Evolutionary conservation across 2,113 vertebrate species (phyloP), one percentile per base, ranked within the genome.

Genomic region (Synodontis membranacea): DNA sequence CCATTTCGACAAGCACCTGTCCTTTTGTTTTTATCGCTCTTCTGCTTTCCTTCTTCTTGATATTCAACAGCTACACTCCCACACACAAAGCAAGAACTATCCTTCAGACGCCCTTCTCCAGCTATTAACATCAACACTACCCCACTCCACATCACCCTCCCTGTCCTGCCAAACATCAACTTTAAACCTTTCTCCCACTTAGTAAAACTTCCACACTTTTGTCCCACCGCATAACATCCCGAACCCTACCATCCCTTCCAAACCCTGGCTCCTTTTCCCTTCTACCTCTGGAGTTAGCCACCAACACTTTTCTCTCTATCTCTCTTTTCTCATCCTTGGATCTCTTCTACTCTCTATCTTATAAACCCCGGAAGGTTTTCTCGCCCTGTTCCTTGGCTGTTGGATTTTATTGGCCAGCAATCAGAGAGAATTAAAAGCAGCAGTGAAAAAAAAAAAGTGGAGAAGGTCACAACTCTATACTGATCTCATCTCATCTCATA

Each of bases 41-140:
- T 25, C 21, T 58, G 34, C 50, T 56, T 34, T 81, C 6, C 21
- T 60, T 21, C 34, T 60, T 31, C 15, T n/a, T 42, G 52, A 81
- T 60, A 60, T 60, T 60, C 12, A 54, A 56, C 50, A 80, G 78
- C 78, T 58, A 19, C n/a, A 12, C 17, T 52, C 48, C 28, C 75
- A 79, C 75, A 79, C 75, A 79, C 75, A 79, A 79, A 7, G 48
- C 52, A 34, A 9, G 52, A 34, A 34, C 23, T 80, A 23, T 80
- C 48, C 34, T 56, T 56, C 17, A 80, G 78, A 56, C 6, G 17
- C 78, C 50, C 52, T 5, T 78, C n/a, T 78, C 15, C 46, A 52
- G 46, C 52, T 80, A 6, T 34, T 37, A 52, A 56, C 78, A 80
- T 58, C 15, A 79, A 79, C 37, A 34, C 37, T 52, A 34, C n/a